Base-by-base conservation (phyloP, 2,797 vertebrate species). In the Allochrocebus solatus region DNA sequence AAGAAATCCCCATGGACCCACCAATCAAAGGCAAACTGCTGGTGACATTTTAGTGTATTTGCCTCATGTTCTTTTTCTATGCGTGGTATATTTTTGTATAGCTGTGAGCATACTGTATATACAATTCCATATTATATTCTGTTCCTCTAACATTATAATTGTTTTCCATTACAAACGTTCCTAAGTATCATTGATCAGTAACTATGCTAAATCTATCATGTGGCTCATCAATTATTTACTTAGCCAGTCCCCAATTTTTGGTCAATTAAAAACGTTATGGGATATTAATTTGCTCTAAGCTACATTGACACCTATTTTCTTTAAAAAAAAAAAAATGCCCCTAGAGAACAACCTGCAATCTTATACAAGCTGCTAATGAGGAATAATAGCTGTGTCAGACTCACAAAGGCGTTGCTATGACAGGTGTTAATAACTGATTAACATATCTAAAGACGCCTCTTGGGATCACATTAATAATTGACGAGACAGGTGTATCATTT, bases 391-490 rank as follows among this genome's bases (percentile, higher is more conserved):
- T 94, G n/a, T 28, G 55, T 43, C 30, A 93, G 48, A 36, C 70
- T 82, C 59, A 82, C 76, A 82, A 2, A 78, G 24, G 41, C 64
- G 24, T 79, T 87, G 64, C 11, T 57, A 13, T 91, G 50, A 87
- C 24, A 78, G 64, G 43, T 80, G 21, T 89, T 76, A 80, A 93
- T 91, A 83, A 92, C 70, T 91, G 8, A 75, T 94, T 96, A 87
- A 84, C 17, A 89, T 89, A 30, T 83, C 64, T 91, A 59, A 57
- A 83, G 36, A 93, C 64, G 19, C 11, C 28, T 94, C 78, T 8
- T 89, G 75, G 57, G 92, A 59, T 17, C 8, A 90, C 33, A 78
- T 67, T 85, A 95, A 79, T 89, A 95, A 81, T 28, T 55, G 46
- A 93, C 28, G 43, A 93, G 4, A 82, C 26, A 89, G 74, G 7